Evolutionary conservation across 2,888 invertebrate genomes (phyloP).

Genomic region (Trissonchulus latispiculum): DNA sequence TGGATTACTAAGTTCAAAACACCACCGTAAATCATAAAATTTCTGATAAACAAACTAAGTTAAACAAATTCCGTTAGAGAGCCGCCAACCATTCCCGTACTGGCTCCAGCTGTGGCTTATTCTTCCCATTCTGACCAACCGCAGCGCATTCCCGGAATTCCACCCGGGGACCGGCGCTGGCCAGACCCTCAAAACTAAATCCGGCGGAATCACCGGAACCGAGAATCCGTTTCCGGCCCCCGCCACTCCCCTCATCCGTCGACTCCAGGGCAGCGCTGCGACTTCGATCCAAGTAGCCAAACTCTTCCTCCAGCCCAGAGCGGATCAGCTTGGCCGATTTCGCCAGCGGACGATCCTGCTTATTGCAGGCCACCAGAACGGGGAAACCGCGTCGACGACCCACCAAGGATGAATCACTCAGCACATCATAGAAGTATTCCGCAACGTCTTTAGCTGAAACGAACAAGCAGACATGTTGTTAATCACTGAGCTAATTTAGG

Average conservation of each 20-base stretch:
- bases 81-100: no score
- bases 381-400: constrained; percentile 54
- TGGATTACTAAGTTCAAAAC: no score
- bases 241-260: not conserved
- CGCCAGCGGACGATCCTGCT: constrained; percentile 78
- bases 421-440: constrained; percentile 62
- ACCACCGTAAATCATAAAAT: no score
- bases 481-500: no score
- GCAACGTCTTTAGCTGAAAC: constrained; percentile 34
- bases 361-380: constrained; percentile 76
- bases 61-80: no score
- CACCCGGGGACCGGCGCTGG: no score
- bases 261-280: constrained; percentile 64
- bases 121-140: not conserved
- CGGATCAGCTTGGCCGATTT: constrained; percentile 70
- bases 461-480: no score
- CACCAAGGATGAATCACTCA: constrained; percentile 58
- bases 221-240: constrained; percentile 13
- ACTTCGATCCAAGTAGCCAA: constrained; percentile 52
- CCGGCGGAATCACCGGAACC: no score
- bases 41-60: no score
- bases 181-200: no score
- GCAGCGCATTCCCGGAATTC: not conserved
- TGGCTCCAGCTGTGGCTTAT: no score
- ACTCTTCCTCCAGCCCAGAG: constrained; percentile 73